A percentile compares a stretch with the other conserved stretches of the same genome.
Conservation (phyloP, 2,888 invertebrate species). For the Leuctra nigra region DNA sequence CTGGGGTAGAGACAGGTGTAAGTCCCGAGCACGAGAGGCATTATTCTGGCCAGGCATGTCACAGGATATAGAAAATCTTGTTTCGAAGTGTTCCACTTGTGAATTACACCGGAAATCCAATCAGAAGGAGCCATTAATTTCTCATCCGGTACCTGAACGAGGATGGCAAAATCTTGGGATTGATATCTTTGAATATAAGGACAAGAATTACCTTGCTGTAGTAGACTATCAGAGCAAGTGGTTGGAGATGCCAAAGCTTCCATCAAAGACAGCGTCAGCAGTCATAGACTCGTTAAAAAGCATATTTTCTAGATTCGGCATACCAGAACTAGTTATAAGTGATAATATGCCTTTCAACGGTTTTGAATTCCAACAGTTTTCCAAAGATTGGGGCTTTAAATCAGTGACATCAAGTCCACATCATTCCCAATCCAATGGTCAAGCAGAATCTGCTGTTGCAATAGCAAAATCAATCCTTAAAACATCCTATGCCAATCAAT, state of each 20-base stretch:
- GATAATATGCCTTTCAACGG: constrained; percentile 7
- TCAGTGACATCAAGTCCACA: neutral
- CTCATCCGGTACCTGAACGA: constrained; percentile 24
- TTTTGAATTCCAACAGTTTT: neutral
- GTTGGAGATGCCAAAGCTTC: neutral
- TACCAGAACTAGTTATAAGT: neutral
- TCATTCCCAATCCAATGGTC: constrained; percentile 14
- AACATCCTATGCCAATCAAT: too few species aligned
- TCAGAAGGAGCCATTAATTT: constrained; percentile 28
- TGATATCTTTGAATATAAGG: constrained; percentile 12
- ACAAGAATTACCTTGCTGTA: neutral
- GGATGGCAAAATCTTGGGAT: neutral
- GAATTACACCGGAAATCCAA: constrained; percentile 7
- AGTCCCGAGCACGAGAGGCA: neutral
- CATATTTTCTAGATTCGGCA: neutral
- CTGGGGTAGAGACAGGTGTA: constrained; percentile 6
- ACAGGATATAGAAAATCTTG: constrained; percentile 31
- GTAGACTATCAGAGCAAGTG: neutral
- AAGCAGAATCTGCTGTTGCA: constrained; percentile 3
- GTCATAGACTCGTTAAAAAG: neutral
- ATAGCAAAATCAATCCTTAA: constrained; percentile 12
- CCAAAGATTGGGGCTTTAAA: neutral
- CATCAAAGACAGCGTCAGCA: neutral
- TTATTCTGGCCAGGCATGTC: constrained; percentile 21
- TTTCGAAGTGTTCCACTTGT: constrained; percentile 16